A percentile compares a stretch with the other conserved stretches of the same genome.
phyloP scores from a whole-genome alignment of 2,797 vertebrate genomes.

The Helostoma temminkii region DNA sequence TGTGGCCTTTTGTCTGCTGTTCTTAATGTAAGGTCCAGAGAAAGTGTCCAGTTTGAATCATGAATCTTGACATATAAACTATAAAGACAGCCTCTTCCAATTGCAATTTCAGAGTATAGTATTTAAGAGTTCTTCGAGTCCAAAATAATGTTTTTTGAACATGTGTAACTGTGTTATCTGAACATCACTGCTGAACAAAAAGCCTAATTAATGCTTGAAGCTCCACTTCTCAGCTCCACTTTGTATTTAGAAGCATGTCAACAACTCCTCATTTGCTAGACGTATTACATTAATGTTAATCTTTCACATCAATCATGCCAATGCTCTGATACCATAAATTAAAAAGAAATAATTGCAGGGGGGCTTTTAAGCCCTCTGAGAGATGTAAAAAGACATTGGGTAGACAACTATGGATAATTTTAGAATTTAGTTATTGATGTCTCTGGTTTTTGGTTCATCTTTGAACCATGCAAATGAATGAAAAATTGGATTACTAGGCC shows the following conservation, averaged over 20 bases:
- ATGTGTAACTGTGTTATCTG: neutral
- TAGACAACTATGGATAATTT: conserved; percentile 12
- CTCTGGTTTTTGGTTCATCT: neutral
- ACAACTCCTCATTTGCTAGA: conserved; percentile 31
- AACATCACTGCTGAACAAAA: neutral
- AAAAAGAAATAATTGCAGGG: conserved; percentile 6
- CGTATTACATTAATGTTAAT: conserved; percentile 40
- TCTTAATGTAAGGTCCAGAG: neutral
- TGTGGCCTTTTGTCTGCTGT: neutral
- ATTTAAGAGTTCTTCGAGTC: conserved; percentile 5
- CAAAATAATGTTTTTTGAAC: neutral
- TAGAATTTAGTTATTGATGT: conserved; percentile 4
- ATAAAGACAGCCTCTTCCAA: conserved; percentile 1
- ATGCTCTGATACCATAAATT: conserved; percentile 10
- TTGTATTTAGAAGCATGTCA: conserved; percentile 42
- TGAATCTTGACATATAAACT: neutral
- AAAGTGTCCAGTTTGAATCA: conserved; percentile 5
- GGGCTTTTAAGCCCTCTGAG: conserved; percentile 16
- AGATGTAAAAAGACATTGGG: conserved; percentile 7
- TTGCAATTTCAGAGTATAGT: neutral
- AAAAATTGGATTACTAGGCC: neutral
- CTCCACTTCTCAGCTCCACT: conserved; percentile 13
- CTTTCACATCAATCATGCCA: conserved; percentile 36
- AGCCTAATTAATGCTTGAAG: conserved; percentile 15
- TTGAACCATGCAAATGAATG: neutral